Conservation (phyloP, 2,797 vertebrate genomes). For the Spea hammondii region DNA sequence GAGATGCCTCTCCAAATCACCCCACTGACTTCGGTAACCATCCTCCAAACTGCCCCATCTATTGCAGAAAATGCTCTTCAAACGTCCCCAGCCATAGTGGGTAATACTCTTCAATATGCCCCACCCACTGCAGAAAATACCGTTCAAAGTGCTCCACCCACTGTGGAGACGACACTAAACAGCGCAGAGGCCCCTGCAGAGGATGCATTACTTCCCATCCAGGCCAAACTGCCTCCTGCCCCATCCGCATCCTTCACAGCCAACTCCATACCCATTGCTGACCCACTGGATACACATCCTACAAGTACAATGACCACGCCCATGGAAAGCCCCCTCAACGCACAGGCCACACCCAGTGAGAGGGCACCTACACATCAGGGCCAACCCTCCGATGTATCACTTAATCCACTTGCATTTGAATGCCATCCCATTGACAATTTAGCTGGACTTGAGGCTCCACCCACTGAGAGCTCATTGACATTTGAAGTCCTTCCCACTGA, state of each 20-base stretch:
- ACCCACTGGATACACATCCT: background rate
- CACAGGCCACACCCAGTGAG: constrained; percentile 36
- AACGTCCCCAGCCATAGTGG: constrained; percentile 46
- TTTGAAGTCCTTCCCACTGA: background rate
- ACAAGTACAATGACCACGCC: background rate
- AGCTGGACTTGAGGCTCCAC: background rate
- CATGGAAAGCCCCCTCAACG: constrained; percentile 19
- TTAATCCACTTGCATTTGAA: constrained; percentile 3
- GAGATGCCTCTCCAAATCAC: no score
- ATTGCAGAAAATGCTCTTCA: background rate
- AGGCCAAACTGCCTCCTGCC: constrained; percentile 22
- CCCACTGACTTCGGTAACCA: no score
- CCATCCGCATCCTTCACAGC: background rate
- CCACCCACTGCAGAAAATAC: background rate
- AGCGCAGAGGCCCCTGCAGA: background rate
- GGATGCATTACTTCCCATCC: constrained; percentile 29
- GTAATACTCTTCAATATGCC: no score
- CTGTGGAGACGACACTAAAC: background rate
- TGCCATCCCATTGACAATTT: background rate
- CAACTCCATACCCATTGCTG: constrained; percentile 38
- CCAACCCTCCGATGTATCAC: constrained; percentile 41
- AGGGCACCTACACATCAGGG: constrained; percentile 27
- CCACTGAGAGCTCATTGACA: background rate
- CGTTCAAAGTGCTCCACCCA: background rate
- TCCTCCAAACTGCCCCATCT: background rate